Conservation (phyloP, 2,113 vertebrate genomes). For the Canis aureus region DNA sequence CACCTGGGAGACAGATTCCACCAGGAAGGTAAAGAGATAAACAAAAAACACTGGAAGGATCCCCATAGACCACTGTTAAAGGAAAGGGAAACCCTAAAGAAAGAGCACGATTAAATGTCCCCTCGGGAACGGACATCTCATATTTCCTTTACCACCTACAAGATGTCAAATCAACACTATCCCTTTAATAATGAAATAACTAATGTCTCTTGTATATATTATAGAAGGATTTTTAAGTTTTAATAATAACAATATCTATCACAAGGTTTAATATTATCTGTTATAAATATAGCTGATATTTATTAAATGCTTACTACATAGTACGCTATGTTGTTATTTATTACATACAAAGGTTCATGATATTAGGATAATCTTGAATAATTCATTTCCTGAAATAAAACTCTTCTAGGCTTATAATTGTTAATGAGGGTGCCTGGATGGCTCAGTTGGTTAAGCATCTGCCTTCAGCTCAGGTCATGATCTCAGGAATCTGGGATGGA, state of each 20-base stretch:
- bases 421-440: background rate
- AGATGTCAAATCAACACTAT: background rate
- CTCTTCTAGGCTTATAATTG: background rate
- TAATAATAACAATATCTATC: background rate
- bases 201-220: background rate
- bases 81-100: slow-evolving; percentile 68
- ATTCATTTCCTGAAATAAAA: slow-evolving; percentile 20
- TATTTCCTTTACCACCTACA: slow-evolving; percentile 48
- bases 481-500: too few species aligned
- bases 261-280: slow-evolving; percentile 6
- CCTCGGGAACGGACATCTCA: background rate
- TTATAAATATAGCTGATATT: background rate
- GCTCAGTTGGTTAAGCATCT: too few species aligned
- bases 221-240: background rate
- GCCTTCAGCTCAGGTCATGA: too few species aligned
- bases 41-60: slow-evolving; percentile 68
- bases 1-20: slow-evolving; percentile 55
- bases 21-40: slow-evolving; percentile 61
- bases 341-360: background rate
- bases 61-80: slow-evolving; percentile 24
- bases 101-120: slow-evolving; percentile 52
- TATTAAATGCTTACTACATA: background rate
- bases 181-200: slow-evolving; percentile 31
- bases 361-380: slow-evolving; percentile 41
- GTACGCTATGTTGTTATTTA: background rate